These are phyloP conservation scores for Myotis brandtii DNA, from an alignment of 2,113 vertebrate species.

Conservation along the genomic window DNA sequence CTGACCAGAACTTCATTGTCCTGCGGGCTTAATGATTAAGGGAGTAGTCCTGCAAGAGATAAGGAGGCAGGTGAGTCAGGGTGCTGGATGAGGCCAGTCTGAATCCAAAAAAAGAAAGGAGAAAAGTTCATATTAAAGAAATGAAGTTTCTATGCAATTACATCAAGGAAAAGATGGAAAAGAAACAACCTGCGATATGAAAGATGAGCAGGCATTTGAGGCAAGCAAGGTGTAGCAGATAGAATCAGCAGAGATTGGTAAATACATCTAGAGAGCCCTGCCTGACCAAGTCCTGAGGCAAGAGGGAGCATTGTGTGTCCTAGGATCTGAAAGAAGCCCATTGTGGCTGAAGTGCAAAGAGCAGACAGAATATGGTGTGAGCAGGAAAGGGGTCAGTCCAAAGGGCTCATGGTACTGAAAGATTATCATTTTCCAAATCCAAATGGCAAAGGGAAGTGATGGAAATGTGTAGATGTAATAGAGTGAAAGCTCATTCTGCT, in stretches of 20 bases:
- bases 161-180: background rate
- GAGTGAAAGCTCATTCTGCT: background rate
- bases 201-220: background rate
- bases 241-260: background rate
- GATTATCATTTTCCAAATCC: background rate
- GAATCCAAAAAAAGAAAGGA: background rate
- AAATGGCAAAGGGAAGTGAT: background rate
- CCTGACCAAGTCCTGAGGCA: background rate
- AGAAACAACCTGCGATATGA: background rate
- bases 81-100: background rate
- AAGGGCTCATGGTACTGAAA: background rate
- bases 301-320: background rate
- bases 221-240: background rate
- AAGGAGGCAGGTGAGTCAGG: background rate
- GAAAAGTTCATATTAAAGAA: background rate
- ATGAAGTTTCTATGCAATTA: background rate
- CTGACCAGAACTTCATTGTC: background rate
- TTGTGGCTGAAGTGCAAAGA: background rate
- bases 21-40: background rate
- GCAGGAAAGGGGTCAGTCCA: background rate
- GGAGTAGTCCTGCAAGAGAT: background rate
- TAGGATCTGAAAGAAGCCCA: background rate
- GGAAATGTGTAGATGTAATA: accelerated
- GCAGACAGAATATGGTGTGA: background rate
- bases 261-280: background rate